Conservation (phyloP, 2,888 invertebrate species). For the Melieria crassipennis region DNA sequence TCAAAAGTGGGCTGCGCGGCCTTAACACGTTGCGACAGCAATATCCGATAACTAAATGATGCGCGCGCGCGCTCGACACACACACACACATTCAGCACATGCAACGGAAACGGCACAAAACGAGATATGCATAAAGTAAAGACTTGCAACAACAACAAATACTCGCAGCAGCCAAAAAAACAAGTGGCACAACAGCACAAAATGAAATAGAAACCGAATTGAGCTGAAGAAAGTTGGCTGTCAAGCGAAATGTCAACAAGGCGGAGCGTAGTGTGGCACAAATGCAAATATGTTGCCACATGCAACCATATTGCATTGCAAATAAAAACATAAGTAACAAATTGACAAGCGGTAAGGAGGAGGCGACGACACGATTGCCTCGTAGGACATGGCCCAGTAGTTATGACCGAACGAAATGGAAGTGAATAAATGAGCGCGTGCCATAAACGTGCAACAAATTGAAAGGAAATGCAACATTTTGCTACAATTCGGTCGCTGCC, state of each 20-base stretch:
- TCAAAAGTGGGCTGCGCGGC: background rate
- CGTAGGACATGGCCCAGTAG: too few species aligned
- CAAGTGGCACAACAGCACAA: background rate
- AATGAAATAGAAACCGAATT: background rate
- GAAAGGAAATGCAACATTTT: too few species aligned
- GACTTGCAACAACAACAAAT: too few species aligned
- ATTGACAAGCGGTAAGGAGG: too few species aligned
- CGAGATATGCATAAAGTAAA: too few species aligned
- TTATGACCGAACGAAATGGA: too few species aligned
- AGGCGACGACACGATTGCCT: too few species aligned
- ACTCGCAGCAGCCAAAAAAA: too few species aligned
- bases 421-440: too few species aligned
- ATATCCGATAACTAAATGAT: constrained; percentile 20
- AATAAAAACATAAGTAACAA: background rate
- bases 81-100: background rate
- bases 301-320: background rate
- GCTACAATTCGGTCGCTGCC: too few species aligned
- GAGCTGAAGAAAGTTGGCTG: constrained; percentile 34
- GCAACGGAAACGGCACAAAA: too few species aligned
- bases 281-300: background rate
- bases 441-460: too few species aligned
- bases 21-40: constrained; percentile 11
- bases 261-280: background rate
- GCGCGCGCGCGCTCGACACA: background rate
- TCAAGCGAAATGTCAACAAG: constrained; percentile 30